These are phyloP conservation scores for Lota lota DNA, from an alignment of 2,113 vertebrate species.

Conservation along the genomic window DNA sequence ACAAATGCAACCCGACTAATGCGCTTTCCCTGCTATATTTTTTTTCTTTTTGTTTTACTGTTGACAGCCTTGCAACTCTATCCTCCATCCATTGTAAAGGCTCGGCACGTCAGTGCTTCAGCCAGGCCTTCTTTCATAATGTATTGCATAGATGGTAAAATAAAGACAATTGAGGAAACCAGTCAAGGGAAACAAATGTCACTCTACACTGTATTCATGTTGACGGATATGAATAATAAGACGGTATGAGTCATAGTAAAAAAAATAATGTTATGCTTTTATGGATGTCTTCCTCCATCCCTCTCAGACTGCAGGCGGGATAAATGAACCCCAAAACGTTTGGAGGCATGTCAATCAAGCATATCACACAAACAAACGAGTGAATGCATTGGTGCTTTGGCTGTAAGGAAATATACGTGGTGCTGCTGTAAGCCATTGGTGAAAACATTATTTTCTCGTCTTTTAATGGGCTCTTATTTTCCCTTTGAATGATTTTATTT, in stretches of 20 bases:
- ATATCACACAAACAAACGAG: conserved; percentile 20
- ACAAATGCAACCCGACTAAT: conserved; percentile 48
- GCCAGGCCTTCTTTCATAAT: conserved; percentile 15
- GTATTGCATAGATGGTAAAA: background rate
- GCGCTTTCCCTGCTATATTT: conserved; percentile 28
- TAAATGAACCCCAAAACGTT: background rate
- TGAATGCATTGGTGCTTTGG: conserved; percentile 14
- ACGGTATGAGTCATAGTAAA: conserved; percentile 37
- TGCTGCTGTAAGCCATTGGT: too few species aligned
- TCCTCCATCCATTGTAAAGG: conserved; percentile 27
- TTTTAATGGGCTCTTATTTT: too few species aligned
- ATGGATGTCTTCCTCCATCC: too few species aligned
- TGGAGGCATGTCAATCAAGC: conserved; percentile 31
- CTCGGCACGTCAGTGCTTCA: background rate
- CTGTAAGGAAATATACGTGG: conserved; percentile 35
- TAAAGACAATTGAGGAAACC: conserved; percentile 1
- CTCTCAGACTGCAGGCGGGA: conserved; percentile 7
- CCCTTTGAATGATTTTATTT: too few species aligned
- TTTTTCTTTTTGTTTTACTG: background rate
- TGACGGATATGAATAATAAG: conserved; percentile 20
- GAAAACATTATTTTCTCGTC: too few species aligned
- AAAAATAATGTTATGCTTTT: conserved; percentile 20
- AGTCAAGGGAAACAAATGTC: conserved; percentile 23
- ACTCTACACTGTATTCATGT: conserved; percentile 26
- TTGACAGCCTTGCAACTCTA: conserved; percentile 22